These are phyloP conservation scores for Taurulus bubalis DNA, from an alignment of 2,113 vertebrate species.

Conservation along the genomic window DNA sequence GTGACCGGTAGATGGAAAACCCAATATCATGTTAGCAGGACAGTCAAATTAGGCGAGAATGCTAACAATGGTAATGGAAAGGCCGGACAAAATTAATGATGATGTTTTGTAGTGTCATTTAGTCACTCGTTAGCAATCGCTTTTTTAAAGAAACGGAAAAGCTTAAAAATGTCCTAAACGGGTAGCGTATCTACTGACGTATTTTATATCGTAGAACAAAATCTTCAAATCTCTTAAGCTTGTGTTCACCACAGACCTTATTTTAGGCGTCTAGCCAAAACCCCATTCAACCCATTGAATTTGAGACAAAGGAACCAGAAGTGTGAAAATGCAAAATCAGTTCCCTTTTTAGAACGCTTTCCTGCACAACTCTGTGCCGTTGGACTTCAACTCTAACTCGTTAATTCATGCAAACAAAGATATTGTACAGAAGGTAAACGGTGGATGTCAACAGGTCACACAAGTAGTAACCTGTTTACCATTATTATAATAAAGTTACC, in stretches of 20 bases:
- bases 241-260: too few species aligned
- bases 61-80: not conserved
- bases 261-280: too few species aligned
- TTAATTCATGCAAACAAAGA: not conserved
- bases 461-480: not conserved
- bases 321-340: not conserved
- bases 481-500: not conserved
- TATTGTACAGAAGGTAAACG: not conserved
- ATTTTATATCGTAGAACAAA: too few species aligned
- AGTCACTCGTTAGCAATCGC: not conserved
- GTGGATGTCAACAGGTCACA: not conserved
- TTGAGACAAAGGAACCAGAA: not conserved
- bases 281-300: not conserved
- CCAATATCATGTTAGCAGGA: too few species aligned
- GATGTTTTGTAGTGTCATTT: not conserved
- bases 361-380: not conserved
- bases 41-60: too few species aligned
- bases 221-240: too few species aligned
- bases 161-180: not conserved
- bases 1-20: too few species aligned
- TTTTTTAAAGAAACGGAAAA: not conserved
- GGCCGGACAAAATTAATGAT: not conserved
- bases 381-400: not conserved
- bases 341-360: not conserved
- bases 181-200: too few species aligned